A percentile compares a stretch with the other conserved stretches of the same genome.
These are phyloP conservation scores for Chromis chromis DNA, from an alignment of 2,797 vertebrate species.

Conservation along the genomic window DNA sequence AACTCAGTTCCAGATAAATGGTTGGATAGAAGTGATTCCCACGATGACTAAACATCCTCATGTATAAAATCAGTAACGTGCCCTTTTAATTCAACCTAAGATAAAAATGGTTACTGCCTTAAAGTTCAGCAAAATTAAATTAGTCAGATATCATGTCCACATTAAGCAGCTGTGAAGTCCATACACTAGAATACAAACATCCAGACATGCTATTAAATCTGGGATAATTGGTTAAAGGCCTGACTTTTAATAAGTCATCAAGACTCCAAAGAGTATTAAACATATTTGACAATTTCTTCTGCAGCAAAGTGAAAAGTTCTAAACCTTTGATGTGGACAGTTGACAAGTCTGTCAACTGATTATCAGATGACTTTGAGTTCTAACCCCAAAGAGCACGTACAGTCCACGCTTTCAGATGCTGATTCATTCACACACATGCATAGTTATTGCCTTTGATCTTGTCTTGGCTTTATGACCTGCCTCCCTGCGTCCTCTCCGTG, in stretches of 20 bases:
- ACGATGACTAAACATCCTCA: neutral
- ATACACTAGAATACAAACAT: neutral
- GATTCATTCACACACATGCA: slow-evolving; percentile 15
- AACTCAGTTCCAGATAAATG: neutral
- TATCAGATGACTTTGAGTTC: slow-evolving; percentile 1
- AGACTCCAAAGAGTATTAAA: neutral
- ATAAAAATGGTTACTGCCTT: neutral
- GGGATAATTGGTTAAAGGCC: neutral
- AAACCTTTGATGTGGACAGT: slow-evolving; percentile 19
- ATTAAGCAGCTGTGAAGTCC: neutral
- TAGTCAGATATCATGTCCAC: neutral
- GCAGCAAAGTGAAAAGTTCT: neutral
- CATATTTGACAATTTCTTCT: too few species aligned
- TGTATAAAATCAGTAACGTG: neutral
- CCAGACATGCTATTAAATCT: neutral
- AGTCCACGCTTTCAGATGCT: neutral
- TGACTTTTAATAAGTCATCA: neutral
- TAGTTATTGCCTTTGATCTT: slow-evolving; percentile 51
- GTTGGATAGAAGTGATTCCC: neutral
- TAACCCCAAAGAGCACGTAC: neutral
- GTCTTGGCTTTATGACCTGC: slow-evolving; percentile 52
- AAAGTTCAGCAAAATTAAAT: neutral
- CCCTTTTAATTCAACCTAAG: neutral
- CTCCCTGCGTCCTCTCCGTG: slow-evolving; percentile 31
- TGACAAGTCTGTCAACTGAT: slow-evolving; percentile 7